These are phyloP conservation scores for Corythornis cristatus DNA, from an alignment of 2,113 vertebrate species.

Conservation along the genomic window DNA sequence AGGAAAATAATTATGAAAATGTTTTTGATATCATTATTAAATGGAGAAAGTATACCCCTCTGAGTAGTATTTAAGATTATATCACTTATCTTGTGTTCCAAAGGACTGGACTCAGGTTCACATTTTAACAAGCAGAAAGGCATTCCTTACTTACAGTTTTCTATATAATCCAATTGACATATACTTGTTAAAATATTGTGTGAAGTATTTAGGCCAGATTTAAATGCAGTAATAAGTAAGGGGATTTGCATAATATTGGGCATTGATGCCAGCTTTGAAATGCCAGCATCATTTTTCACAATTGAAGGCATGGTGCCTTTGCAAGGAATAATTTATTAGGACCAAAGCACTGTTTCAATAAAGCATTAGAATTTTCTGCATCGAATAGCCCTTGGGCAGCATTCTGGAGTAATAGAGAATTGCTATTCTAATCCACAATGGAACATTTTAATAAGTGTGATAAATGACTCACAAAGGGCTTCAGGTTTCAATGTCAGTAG, in stretches of 20 bases:
- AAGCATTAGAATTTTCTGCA: constrained; percentile 83
- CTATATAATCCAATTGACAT: constrained; percentile 63
- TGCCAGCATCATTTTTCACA: constrained; percentile 66
- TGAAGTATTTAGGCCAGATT: constrained; percentile 66
- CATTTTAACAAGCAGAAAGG: neutral
- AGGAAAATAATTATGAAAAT: neutral
- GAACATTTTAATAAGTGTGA: constrained; percentile 90
- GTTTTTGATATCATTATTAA: neutral
- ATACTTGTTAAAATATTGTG: constrained; percentile 64
- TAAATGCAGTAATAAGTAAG: constrained; percentile 63
- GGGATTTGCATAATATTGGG: constrained; percentile 69
- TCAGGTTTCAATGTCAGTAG: constrained; percentile 75
- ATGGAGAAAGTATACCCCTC: neutral
- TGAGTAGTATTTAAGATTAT: neutral
- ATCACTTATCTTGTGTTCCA: neutral
- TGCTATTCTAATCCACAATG: constrained; percentile 85
- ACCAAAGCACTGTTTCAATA: constrained; percentile 74
- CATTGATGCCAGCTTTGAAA: constrained; percentile 69
- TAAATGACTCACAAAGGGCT: constrained; percentile 82
- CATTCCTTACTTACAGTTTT: neutral
- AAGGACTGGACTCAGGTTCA: neutral
- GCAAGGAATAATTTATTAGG: constrained; percentile 71
- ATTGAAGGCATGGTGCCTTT: constrained; percentile 62
- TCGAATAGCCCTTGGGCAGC: constrained; percentile 74
- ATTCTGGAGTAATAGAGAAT: constrained; percentile 83